Conservation (phyloP, 2,113 vertebrate genomes). For the Sturnira hondurensis region DNA sequence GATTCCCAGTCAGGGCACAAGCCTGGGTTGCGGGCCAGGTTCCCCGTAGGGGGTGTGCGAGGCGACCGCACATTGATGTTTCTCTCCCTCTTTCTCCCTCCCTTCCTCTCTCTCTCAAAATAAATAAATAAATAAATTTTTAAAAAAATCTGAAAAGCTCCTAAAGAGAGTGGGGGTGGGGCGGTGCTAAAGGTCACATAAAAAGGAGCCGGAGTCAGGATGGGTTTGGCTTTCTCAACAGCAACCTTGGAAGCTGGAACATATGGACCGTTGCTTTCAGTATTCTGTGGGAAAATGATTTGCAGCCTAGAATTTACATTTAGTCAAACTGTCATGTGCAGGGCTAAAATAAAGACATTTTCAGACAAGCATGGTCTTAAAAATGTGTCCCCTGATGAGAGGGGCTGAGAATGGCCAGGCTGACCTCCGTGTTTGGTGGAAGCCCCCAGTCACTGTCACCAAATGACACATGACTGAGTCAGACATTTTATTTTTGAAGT, state of each 20-base stretch:
- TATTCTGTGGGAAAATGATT: neutral
- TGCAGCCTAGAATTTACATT: neutral
- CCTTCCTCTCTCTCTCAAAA: too few relatives aligned
- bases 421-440: neutral
- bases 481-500: neutral
- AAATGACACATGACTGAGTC: neutral
- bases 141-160: neutral
- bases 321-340: neutral
- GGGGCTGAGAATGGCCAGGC: neutral
- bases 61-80: too few relatives aligned
- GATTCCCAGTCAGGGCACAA: too few relatives aligned
- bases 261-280: neutral
- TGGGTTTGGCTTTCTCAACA: neutral
- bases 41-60: too few relatives aligned
- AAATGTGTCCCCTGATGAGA: neutral
- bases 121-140: too few relatives aligned
- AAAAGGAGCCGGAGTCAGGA: neutral
- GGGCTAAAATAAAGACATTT: neutral
- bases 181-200: neutral
- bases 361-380: neutral
- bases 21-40: too few relatives aligned
- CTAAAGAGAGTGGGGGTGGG: neutral
- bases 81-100: too few relatives aligned
- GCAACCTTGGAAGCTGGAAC: neutral
- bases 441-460: neutral